These are phyloP conservation scores for Cichladusa arquata DNA, from an alignment of 2,113 vertebrate genomes.

Conservation along the genomic window DNA sequence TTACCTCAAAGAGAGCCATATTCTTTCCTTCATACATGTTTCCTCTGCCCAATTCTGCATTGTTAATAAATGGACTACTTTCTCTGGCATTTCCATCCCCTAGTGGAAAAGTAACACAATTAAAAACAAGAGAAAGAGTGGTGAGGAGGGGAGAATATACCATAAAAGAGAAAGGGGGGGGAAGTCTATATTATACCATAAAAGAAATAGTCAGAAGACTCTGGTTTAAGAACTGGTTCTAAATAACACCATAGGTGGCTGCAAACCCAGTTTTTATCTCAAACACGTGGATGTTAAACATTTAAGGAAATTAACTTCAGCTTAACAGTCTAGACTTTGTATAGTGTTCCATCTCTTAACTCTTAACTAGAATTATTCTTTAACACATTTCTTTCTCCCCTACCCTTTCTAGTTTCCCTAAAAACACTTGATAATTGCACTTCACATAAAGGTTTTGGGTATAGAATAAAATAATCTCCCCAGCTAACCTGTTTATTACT, in stretches of 20 bases:
- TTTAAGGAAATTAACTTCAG: neutral
- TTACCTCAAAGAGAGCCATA: constrained; percentile 97
- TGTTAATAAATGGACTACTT: constrained; percentile 87
- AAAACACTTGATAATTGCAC: neutral
- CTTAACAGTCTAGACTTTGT: neutral
- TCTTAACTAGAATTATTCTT: neutral
- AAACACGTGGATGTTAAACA: fast-evolving
- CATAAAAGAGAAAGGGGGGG: neutral
- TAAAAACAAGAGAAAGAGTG: neutral
- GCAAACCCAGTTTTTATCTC: neutral
- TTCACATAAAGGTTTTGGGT: neutral
- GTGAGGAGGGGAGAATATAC: no score
- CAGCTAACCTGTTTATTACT: neutral
- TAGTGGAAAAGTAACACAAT: constrained; percentile 48
- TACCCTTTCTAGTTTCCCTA: neutral
- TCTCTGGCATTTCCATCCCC: constrained; percentile 87
- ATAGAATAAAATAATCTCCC: neutral
- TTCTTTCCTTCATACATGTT: constrained; percentile 89
- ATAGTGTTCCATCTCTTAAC: neutral
- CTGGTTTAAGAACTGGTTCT: neutral
- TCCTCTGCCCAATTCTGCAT: constrained; percentile 76
- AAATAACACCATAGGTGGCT: neutral
- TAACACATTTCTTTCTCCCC: neutral
- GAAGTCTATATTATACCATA: neutral
- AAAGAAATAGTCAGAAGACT: neutral